A percentile compares a stretch with the other conserved stretches of the same genome.
phyloP scores from a whole-genome alignment of 2,797 vertebrate species.

The Amblyopsis hoosieri region DNA sequence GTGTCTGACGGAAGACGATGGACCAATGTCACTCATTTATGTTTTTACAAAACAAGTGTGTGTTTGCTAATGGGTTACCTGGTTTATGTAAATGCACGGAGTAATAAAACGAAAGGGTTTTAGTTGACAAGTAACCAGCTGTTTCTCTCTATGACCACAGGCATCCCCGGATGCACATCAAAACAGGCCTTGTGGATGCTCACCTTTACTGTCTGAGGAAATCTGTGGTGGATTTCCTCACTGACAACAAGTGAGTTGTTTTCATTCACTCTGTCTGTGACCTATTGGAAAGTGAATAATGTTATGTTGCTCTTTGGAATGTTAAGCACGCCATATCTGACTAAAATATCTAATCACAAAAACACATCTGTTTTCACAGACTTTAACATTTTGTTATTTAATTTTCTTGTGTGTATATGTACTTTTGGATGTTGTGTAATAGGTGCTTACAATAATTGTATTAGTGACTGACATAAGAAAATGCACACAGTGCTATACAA shows the following conservation, averaged over 20 bases:
- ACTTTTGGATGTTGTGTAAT: too few species aligned
- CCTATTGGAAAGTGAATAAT: not conserved
- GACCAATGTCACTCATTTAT: constrained; percentile 59
- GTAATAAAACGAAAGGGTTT: constrained; percentile 34
- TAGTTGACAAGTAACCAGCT: not conserved
- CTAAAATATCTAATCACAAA: too few species aligned
- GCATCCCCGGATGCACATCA: constrained; percentile 93
- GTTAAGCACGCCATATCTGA: too few species aligned
- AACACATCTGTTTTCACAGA: not conserved
- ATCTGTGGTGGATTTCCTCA: constrained; percentile 90
- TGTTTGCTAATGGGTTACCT: constrained; percentile 42
- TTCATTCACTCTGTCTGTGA: too few species aligned
- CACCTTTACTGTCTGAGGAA: constrained; percentile 98
- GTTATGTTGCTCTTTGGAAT: too few species aligned
- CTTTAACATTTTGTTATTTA: too few species aligned
- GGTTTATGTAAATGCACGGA: constrained; percentile 20
- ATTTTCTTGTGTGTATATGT: too few species aligned
- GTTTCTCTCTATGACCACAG: constrained; percentile 63
- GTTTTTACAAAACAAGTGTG: constrained; percentile 37
- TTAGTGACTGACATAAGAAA: too few species aligned
- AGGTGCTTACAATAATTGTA: too few species aligned
- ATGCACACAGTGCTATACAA: too few species aligned
- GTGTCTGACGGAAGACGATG: constrained; percentile 61
- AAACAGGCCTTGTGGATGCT: constrained; percentile 92
- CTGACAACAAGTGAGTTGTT: constrained; percentile 77